phyloP scores from a whole-genome alignment of 2,888 invertebrate species.

The Cosmia pyralina region DNA sequence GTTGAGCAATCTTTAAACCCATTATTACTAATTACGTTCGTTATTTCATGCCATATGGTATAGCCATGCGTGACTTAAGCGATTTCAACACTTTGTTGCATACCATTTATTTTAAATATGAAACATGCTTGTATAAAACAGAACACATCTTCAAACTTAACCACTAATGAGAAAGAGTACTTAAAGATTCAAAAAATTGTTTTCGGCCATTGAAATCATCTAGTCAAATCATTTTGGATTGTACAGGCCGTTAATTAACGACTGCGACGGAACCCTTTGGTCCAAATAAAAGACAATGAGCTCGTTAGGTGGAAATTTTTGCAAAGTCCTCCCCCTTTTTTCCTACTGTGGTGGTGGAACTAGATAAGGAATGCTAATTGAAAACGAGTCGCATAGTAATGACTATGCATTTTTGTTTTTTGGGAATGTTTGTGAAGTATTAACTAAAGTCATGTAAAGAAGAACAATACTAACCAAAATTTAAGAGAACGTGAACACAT shows the following conservation, averaged over 20 bases:
- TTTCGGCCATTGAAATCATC: slow-evolving; percentile 8
- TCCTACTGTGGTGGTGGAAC: slow-evolving; percentile 65
- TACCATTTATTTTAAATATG: slow-evolving; percentile 24
- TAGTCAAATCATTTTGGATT: slow-evolving; percentile 36
- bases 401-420: slow-evolving; percentile 62
- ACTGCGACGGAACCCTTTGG: slow-evolving; percentile 75
- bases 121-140: slow-evolving; percentile 10
- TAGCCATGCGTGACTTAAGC: slow-evolving; percentile 48
- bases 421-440: slow-evolving; percentile 33
- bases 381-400: slow-evolving; percentile 73
- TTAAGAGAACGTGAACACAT: background rate
- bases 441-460: slow-evolving; percentile 2
- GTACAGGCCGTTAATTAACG: slow-evolving; percentile 52
- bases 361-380: slow-evolving; percentile 81
- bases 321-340: slow-evolving; percentile 69
- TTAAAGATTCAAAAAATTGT: background rate
- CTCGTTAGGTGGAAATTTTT: slow-evolving; percentile 81
- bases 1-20: slow-evolving; percentile 55
- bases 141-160: slow-evolving; percentile 13
- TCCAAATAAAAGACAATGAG: slow-evolving; percentile 86
- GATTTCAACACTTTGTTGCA: slow-evolving; percentile 47
- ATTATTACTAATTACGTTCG: slow-evolving; percentile 58
- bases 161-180: background rate
- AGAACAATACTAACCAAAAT: background rate
- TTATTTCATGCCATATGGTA: slow-evolving; percentile 59